Percentiles rank a stretch among this genome's conserved stretches.
Conservation (phyloP, 2,888 invertebrate species). For the Acleris holmiana region DNA sequence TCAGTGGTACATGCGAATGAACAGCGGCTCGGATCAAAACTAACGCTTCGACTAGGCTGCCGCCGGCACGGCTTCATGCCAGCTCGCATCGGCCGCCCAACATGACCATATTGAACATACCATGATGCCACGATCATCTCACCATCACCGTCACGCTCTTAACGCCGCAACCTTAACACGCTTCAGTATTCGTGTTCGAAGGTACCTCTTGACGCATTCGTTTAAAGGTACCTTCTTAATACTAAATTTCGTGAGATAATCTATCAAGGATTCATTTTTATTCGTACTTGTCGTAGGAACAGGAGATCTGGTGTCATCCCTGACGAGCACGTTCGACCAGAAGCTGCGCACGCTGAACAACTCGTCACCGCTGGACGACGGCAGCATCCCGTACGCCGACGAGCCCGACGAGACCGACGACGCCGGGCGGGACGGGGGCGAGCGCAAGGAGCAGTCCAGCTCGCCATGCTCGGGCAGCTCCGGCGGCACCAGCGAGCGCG, state of each 20-base stretch:
- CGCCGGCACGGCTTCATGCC: slow-evolving; percentile 69
- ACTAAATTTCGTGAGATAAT: slow-evolving; percentile 15
- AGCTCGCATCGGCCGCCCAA: slow-evolving; percentile 51
- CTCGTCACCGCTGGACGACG: slow-evolving; percentile 86
- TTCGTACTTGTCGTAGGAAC: slow-evolving; percentile 86
- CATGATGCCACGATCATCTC: slow-evolving; percentile 39
- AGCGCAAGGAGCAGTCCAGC: slow-evolving; percentile 57
- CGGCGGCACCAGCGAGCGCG: slow-evolving; percentile 43
- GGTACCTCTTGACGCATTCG: slow-evolving; percentile 26
- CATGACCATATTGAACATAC: slow-evolving; percentile 32
- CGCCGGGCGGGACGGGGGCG: slow-evolving; percentile 57
- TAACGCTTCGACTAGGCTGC: slow-evolving; percentile 72
- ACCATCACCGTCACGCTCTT: slow-evolving; percentile 44
- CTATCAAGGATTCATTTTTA: slow-evolving; percentile 40
- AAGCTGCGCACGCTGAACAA: slow-evolving; percentile 90
- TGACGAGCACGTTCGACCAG: slow-evolving; percentile 93
- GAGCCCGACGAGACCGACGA: slow-evolving; percentile 84
- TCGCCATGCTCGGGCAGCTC: slow-evolving; percentile 62
- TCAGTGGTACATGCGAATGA: slow-evolving; percentile 15
- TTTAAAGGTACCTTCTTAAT: slow-evolving; percentile 32
- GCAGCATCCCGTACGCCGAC: slow-evolving; percentile 89
- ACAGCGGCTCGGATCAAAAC: slow-evolving; percentile 54
- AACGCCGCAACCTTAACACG: slow-evolving; percentile 64
- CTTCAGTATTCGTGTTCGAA: slow-evolving; percentile 58
- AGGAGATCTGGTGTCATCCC: slow-evolving; percentile 91